These are phyloP conservation scores for Mastomys coucha DNA, from an alignment of 2,113 vertebrate species.

Conservation along the genomic window DNA sequence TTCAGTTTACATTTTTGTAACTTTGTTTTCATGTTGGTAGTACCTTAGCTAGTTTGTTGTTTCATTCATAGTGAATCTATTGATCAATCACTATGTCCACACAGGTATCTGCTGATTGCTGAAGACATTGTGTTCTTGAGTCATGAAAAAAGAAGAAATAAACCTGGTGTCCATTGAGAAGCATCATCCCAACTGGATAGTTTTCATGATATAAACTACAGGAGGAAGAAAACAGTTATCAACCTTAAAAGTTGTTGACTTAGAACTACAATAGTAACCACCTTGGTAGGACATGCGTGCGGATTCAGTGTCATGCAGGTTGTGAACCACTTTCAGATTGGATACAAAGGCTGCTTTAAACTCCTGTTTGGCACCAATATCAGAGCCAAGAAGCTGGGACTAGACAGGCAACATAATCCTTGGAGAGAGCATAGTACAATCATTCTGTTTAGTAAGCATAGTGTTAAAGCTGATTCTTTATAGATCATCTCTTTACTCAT, in stretches of 20 bases:
- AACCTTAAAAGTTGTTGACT: not conserved
- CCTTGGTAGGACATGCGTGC: no score
- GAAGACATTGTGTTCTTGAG: not conserved
- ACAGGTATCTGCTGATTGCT: not conserved
- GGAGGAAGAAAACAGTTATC: no score
- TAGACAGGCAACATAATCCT: not conserved
- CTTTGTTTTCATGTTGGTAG: not conserved
- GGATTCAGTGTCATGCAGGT: no score
- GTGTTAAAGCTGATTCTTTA: not conserved
- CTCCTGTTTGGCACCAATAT: not conserved
- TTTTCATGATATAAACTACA: not conserved
- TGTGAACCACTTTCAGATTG: not conserved
- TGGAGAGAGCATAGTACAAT: not conserved
- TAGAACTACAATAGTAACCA: not conserved
- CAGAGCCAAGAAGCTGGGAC: not conserved
- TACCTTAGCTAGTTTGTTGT: not conserved
- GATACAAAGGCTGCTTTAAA: not conserved
- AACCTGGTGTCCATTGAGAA: not conserved
- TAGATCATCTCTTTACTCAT: no score
- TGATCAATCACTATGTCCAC: not conserved
- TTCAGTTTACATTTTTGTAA: not conserved
- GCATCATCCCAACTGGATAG: not conserved
- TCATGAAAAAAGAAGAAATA: not conserved
- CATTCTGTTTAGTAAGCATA: not conserved
- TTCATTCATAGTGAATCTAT: not conserved